A percentile compares a stretch with the other conserved stretches of the same genome.
These are phyloP conservation scores for Bovichtus diacanthus DNA, from an alignment of 2,797 vertebrate genomes.

Conservation along the genomic window DNA sequence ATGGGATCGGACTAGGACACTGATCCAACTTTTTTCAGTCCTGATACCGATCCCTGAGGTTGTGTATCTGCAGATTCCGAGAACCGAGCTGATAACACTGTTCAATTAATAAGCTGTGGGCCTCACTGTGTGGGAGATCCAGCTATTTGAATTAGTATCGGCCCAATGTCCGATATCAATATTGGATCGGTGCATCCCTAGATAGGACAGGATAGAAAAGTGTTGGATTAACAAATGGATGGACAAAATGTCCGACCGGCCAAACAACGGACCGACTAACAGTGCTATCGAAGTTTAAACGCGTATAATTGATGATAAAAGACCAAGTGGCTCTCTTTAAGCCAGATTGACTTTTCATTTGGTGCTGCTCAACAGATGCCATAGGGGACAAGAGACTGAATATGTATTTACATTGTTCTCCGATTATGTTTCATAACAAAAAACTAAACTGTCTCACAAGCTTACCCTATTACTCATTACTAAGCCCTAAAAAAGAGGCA, in stretches of 20 bases:
- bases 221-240: background rate
- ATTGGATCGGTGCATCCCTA: too few species aligned
- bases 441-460: slow-evolving; percentile 48
- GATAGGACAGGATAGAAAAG: background rate
- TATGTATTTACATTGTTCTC: slow-evolving; percentile 65
- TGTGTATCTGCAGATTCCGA: too few species aligned
- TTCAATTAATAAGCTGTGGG: too few species aligned
- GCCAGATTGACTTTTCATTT: slow-evolving; percentile 64
- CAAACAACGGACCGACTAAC: slow-evolving; percentile 7
- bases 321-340: slow-evolving; percentile 43
- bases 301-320: slow-evolving; percentile 15
- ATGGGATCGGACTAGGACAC: too few species aligned
- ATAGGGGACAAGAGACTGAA: slow-evolving; percentile 65
- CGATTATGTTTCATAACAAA: slow-evolving; percentile 57
- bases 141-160: too few species aligned
- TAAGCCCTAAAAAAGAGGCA: slow-evolving; percentile 66
- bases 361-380: slow-evolving; percentile 58
- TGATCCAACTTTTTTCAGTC: too few species aligned
- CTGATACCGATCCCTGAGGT: too few species aligned
- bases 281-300: slow-evolving; percentile 16
- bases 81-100: too few species aligned
- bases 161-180: too few species aligned
- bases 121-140: too few species aligned
- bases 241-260: background rate
- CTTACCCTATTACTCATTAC: slow-evolving; percentile 65